phyloP scores from a whole-genome alignment of 2,113 vertebrate species.

The Pachycephala philippinensis region DNA sequence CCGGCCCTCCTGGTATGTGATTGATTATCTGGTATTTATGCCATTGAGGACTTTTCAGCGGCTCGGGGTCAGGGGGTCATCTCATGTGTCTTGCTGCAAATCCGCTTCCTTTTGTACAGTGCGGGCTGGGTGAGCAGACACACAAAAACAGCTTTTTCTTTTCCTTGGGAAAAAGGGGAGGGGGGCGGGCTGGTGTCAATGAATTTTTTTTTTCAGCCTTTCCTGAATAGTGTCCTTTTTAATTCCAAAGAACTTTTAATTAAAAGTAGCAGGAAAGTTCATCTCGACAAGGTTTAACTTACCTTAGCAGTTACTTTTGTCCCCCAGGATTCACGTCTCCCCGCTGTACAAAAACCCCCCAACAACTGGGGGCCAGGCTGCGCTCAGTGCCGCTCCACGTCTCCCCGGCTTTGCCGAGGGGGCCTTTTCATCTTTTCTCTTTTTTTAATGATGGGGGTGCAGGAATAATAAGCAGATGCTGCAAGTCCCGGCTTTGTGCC shows the following conservation, averaged over 20 bases:
- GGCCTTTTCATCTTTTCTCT: conserved; percentile 21
- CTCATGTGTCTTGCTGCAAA: conserved; percentile 89
- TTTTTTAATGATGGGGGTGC: neutral
- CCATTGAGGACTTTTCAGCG: conserved; percentile 90
- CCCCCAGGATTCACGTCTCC: conserved; percentile 45
- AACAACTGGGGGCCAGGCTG: neutral
- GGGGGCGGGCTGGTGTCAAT: conserved; percentile 78
- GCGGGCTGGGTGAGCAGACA: conserved; percentile 78
- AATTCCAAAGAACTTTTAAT: conserved; percentile 84
- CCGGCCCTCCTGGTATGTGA: conserved; percentile 88
- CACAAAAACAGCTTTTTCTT: conserved; percentile 85
- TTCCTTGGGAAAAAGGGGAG: conserved; percentile 90
- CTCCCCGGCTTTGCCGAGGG: neutral
- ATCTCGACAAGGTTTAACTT: conserved; percentile 80
- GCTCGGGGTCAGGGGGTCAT: conserved; percentile 90
- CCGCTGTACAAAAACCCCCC: neutral
- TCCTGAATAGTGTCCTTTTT: conserved; percentile 84
- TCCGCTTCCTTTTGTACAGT: conserved; percentile 99
- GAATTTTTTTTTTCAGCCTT: conserved; percentile 78
- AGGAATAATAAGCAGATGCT: conserved; percentile 31
- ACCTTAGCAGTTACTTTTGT: conserved; percentile 79
- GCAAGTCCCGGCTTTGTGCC: conserved; percentile 2
- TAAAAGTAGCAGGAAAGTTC: conserved; percentile 82
- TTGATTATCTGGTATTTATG: conserved; percentile 96
- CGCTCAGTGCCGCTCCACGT: neutral